phyloP scores from a whole-genome alignment of 2,888 invertebrate genomes.

The Amblyjoppa proteus region DNA sequence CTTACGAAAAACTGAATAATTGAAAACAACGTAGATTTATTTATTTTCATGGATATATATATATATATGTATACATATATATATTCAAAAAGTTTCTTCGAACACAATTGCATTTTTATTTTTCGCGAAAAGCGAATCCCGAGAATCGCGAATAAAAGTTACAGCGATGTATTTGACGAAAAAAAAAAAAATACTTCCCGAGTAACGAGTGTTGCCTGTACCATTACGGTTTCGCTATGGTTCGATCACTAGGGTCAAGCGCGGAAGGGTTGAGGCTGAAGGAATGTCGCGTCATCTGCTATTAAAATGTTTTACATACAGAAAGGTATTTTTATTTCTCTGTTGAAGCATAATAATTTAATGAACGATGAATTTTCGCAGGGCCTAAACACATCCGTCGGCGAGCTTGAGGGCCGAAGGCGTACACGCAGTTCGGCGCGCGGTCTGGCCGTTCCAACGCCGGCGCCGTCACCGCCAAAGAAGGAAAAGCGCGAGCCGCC shows the following conservation, averaged over 20 bases:
- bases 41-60: neutral
- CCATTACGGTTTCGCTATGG: neutral
- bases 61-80: neutral
- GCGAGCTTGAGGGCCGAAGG: conserved; percentile 86
- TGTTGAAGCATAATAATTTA: neutral
- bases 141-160: neutral
- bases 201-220: neutral
- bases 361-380: conserved; percentile 69
- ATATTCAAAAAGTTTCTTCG: neutral
- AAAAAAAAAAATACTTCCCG: neutral
- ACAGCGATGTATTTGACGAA: neutral
- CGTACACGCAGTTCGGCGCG: conserved; percentile 87
- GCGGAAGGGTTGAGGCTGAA: neutral
- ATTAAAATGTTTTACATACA: neutral
- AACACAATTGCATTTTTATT: neutral
- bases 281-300: neutral
- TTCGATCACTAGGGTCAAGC: neutral
- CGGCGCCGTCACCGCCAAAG: conserved; percentile 86
- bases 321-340: neutral
- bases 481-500: conserved; percentile 84
- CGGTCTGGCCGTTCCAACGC: conserved; percentile 85
- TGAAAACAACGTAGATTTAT: neutral
- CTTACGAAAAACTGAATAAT: neutral
- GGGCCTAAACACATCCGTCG: conserved; percentile 85
- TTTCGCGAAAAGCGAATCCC: neutral